phyloP scores from a whole-genome alignment of 2,113 vertebrate species.

The Apeltes quadracus region DNA sequence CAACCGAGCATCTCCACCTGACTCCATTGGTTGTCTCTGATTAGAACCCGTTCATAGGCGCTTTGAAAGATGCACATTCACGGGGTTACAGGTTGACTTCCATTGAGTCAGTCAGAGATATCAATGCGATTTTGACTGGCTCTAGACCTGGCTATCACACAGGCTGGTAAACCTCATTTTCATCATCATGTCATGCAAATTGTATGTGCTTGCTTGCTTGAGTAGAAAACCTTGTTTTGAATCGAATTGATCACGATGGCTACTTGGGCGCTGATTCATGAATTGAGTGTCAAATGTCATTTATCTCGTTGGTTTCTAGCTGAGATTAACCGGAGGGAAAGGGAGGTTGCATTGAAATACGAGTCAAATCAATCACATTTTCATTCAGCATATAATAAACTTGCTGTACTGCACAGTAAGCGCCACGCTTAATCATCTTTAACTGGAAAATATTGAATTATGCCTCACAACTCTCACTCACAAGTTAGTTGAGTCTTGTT shows the following conservation, averaged over 20 bases:
- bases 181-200: constrained; percentile 1
- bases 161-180: not conserved
- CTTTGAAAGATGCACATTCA: constrained; percentile 1
- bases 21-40: constrained; percentile 35
- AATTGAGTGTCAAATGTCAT: constrained; percentile 31
- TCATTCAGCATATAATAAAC: constrained; percentile 8
- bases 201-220: constrained; percentile 3
- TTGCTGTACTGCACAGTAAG: not conserved
- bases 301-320: constrained; percentile 15
- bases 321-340: not conserved
- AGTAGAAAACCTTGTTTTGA: constrained; percentile 12
- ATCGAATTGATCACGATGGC: constrained; percentile 1
- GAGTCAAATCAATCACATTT: constrained; percentile 16
- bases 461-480: not conserved
- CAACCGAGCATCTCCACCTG: constrained; percentile 21
- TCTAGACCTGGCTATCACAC: not conserved
- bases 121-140: too few relatives aligned
- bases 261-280: constrained; percentile 11
- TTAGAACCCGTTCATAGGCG: not conserved
- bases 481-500: not conserved
- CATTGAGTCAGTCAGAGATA: not conserved
- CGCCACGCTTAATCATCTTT: not conserved
- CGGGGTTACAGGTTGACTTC: not conserved
- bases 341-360: not conserved
- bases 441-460: not conserved